phyloP scores from a whole-genome alignment of 2,888 invertebrate species.

The Trichogramma evanescens region DNA sequence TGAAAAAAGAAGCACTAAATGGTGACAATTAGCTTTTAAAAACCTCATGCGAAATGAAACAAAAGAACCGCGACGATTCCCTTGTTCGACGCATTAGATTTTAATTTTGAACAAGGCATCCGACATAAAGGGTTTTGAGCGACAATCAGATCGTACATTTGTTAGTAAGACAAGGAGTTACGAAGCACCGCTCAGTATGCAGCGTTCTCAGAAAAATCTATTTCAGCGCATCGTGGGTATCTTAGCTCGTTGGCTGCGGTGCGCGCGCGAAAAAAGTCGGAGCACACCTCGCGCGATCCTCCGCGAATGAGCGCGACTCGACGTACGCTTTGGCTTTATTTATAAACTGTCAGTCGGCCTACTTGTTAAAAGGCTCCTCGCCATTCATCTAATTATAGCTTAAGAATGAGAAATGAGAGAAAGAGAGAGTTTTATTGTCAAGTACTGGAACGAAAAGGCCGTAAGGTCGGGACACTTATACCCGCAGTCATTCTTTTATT shows the following conservation, averaged over 20 bases:
- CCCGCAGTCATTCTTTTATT: too few relatives aligned
- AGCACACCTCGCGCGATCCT: conserved; percentile 6
- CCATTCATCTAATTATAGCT: neutral
- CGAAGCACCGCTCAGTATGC: too few relatives aligned
- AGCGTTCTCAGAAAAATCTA: too few relatives aligned
- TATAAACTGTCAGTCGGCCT: conserved; percentile 10
- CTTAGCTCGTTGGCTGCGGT: neutral
- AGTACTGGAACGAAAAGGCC: conserved; percentile 14
- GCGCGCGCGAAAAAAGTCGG: neutral
- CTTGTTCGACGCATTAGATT: too few relatives aligned
- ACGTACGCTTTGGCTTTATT: conserved; percentile 10
- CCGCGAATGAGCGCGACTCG: conserved; percentile 6
- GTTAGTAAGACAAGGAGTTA: too few relatives aligned
- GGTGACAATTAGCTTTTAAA: too few relatives aligned
- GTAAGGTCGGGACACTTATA: conserved; percentile 1
- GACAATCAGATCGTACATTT: too few relatives aligned
- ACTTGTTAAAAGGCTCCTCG: neutral
- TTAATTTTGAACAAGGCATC: too few relatives aligned
- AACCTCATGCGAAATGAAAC: too few relatives aligned
- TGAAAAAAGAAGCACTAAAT: too few relatives aligned
- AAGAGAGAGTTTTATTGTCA: conserved; percentile 15
- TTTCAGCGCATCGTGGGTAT: neutral
- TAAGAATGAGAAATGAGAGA: neutral
- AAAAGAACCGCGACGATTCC: too few relatives aligned
- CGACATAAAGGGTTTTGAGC: too few relatives aligned